phyloP scores from a whole-genome alignment of 2,797 vertebrate genomes.

The Alca torda region DNA sequence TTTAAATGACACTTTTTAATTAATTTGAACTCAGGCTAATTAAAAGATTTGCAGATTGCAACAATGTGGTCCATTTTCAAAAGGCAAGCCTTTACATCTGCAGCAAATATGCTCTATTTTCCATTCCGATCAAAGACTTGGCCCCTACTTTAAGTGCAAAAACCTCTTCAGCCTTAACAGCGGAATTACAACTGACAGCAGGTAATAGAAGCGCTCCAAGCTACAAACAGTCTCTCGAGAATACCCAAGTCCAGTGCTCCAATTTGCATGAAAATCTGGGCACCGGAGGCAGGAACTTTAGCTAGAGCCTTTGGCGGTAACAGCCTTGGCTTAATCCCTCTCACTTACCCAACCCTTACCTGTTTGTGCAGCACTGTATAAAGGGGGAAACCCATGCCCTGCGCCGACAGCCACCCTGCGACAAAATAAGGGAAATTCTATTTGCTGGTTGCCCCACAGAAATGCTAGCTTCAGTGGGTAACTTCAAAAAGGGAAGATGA shows the following conservation, averaged over 20 bases:
- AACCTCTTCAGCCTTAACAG: neutral
- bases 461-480: neutral
- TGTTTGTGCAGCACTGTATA: neutral
- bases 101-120: neutral
- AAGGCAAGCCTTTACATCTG: neutral
- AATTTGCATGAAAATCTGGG: neutral
- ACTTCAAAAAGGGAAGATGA: neutral
- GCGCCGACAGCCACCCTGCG: neutral
- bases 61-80: neutral
- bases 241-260: neutral
- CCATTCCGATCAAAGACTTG: neutral
- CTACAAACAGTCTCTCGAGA: neutral
- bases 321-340: neutral
- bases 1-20: constrained; percentile 35
- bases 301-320: neutral
- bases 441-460: neutral
- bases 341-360: neutral
- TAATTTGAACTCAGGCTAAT: constrained; percentile 39
- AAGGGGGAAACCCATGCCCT: neutral
- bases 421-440: neutral
- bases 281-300: neutral
- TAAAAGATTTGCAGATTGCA: constrained; percentile 43
- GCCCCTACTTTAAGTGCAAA: neutral
- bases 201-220: neutral
- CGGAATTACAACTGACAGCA: neutral